phyloP scores from a whole-genome alignment of 92 coral and sea anemone species.

The Montipora capitata region DNA sequence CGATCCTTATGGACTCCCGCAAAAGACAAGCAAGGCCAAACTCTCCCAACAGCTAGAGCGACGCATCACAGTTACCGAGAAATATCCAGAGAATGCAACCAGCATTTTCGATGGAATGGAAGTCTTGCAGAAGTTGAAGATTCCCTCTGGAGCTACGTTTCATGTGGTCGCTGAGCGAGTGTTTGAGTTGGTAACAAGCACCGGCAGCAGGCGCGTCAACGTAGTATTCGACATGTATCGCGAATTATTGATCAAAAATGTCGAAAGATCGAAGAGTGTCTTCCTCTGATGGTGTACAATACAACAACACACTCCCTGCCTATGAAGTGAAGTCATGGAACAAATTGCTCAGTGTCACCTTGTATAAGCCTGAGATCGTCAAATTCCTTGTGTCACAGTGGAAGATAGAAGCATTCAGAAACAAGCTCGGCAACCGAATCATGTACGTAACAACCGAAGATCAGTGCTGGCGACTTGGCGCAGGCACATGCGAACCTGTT shows the following conservation, averaged over 20 bases:
- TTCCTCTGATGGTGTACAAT: conserved; percentile 37
- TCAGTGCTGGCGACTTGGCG: conserved; percentile 58
- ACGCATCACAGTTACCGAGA: conserved; percentile 32
- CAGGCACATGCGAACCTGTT: conserved; percentile 41
- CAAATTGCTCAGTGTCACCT: conserved; percentile 69
- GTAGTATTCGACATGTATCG: conserved; percentile 61
- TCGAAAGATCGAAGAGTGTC: conserved; percentile 54
- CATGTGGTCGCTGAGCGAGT: conserved; percentile 54
- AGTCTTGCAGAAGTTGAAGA: conserved; percentile 65
- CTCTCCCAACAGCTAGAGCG: conserved; percentile 64
- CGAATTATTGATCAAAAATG: conserved; percentile 56
- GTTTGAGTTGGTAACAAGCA: conserved; percentile 42
- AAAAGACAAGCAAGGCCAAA: conserved; percentile 74
- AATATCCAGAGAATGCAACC: conserved; percentile 54
- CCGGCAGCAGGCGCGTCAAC: conserved; percentile 39
- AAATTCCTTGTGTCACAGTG: conserved; percentile 74
- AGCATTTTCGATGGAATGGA: conserved; percentile 74
- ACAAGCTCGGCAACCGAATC: conserved; percentile 59
- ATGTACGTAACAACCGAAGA: conserved; percentile 56
- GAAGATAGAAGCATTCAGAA: conserved; percentile 54
- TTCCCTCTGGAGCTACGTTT: conserved; percentile 63
- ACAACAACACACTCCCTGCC: conserved; percentile 46
- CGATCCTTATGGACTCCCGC: conserved; percentile 70
- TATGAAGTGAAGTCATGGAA: conserved; percentile 69
- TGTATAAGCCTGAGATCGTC: conserved; percentile 70